Evolutionary conservation across 2,797 vertebrate species (phyloP), one percentile per base, ranked within the genome.

Genomic region (Parauchenoglanis ngamensis): DNA sequence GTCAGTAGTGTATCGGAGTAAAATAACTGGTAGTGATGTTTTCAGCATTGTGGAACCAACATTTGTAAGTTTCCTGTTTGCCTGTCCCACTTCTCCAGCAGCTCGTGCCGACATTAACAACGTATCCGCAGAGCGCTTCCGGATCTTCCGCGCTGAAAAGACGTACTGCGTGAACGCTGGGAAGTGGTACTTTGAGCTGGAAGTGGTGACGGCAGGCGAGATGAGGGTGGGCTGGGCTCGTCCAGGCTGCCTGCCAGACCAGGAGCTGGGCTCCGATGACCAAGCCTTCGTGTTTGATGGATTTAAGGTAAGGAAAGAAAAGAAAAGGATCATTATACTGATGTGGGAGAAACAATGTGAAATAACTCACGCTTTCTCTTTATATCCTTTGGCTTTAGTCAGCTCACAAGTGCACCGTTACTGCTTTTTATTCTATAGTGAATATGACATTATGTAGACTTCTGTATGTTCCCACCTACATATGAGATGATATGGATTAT

Each of bases 161-260:
- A 97, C 97, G 0, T 99, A 98, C 0, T 95, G 97, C 0, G 97
- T 99, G 82, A 96, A 95, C 72, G 46, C 94, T 0, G 98, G 98
- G n/a, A 97, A 97, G 84, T 99, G 98, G 98, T 99, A 99, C 92
- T 99, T 99, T 87, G 98, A 99, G 90, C 96, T 98, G 75, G 98
- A 99, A 94, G 96, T 96, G 0, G 93, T 97, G 88, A 98, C 97
- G 25, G 94, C 96, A 1, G 98, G 97, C 56, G 97, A 99, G 92
- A 98, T 98, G 96, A 95, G 97, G 76, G 97, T 99, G 54, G 98
- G 98, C 40, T 99, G 98, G 98, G 96, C 97, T 84, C 94, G 96
- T 31, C 98, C 97, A 0, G 97, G 96, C 11, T 98, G 97, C 89
- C 94, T 97, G 1, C 98, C 98, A 0, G 98, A 99, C 90, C 96